Percentiles rank a stretch among this genome's conserved stretches.
These are phyloP conservation scores for Diglossa cyanea DNA, from an alignment of 2,797 vertebrate genomes.

Conservation along the genomic window DNA sequence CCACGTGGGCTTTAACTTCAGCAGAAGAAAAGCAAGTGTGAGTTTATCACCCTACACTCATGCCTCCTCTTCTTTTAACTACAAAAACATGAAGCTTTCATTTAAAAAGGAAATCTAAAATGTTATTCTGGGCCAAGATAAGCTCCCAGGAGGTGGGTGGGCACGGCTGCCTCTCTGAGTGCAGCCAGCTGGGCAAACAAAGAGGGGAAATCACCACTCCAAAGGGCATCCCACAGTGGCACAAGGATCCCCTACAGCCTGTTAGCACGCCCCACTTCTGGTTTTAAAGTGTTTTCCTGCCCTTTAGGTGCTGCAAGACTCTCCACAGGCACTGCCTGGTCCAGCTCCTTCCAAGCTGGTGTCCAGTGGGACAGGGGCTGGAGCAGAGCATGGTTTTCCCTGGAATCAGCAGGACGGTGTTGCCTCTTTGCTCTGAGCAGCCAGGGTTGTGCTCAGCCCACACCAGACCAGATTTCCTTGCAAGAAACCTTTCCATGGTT, in stretches of 20 bases:
- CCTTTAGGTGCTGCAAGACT: background rate
- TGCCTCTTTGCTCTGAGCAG: background rate
- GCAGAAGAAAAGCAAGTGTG: background rate
- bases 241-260: background rate
- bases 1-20: background rate
- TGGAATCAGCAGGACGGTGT: fast-evolving
- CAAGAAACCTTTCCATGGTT: background rate
- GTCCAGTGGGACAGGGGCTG: background rate
- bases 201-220: background rate
- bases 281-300: background rate
- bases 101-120: background rate
- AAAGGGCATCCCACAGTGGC: background rate
- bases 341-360: background rate
- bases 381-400: background rate
- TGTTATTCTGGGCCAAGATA: background rate
- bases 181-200: background rate
- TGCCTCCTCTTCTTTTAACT: background rate
- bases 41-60: background rate
- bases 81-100: background rate
- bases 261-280: background rate
- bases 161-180: background rate
- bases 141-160: background rate
- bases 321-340: background rate
- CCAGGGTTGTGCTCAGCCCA: background rate
- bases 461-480: background rate